These are phyloP conservation scores for Eupleurogrammus muticus DNA, from an alignment of 2,797 vertebrate genomes.

Conservation along the genomic window DNA sequence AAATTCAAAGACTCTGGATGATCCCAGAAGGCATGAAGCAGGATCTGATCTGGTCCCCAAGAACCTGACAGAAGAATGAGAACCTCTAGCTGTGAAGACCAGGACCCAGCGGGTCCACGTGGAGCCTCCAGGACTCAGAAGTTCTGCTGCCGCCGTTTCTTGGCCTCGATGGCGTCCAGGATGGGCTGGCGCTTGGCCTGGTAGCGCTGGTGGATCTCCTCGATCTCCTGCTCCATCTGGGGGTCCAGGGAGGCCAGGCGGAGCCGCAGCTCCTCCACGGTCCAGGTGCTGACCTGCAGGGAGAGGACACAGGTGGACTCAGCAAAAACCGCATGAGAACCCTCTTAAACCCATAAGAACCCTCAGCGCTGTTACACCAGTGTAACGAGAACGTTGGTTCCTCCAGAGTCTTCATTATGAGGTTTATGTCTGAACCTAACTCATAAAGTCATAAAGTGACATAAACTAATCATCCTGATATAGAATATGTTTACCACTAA, in stretches of 20 bases:
- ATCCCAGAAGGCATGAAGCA: not conserved
- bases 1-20: not conserved
- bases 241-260: constrained; percentile 92
- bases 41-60: not conserved
- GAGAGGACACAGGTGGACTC: no score
- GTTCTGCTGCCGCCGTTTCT: constrained; percentile 93
- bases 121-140: constrained; percentile 79
- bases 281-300: constrained; percentile 89
- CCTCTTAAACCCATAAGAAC: no score
- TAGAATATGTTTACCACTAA: no score
- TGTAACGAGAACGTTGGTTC: no score
- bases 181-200: constrained; percentile 95
- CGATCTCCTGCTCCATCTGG: constrained; percentile 98
- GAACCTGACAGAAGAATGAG: constrained; percentile 4
- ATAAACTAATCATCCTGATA: no score
- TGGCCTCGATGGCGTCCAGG: constrained; percentile 95
- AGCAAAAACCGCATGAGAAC: no score
- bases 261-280: constrained; percentile 90
- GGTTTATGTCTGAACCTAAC: no score
- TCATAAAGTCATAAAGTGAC: no score
- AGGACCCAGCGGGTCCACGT: no score
- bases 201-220: constrained; percentile 96
- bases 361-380: no score
- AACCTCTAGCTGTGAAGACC: no score
- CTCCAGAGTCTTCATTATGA: no score